Evolutionary conservation across 2,888 invertebrate species (phyloP), one percentile per base, ranked within the genome.

Genomic region (Cheilosia impressa): DNA sequence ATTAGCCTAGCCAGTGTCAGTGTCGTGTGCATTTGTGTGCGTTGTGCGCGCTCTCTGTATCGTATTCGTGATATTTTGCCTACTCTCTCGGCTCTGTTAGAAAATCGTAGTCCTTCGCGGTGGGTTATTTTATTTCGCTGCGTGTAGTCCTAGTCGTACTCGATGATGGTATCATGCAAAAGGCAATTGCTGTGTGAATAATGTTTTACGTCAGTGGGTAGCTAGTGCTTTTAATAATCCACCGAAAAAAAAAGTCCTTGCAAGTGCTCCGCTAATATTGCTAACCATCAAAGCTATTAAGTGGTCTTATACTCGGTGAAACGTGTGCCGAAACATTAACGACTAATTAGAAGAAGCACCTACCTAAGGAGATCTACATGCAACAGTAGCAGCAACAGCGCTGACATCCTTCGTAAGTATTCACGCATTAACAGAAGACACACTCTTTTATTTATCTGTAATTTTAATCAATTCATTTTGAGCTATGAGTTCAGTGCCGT

Each of bases 131-230:
- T 79, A 84, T 75, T 79, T 60, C 66, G 69, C 22, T 69, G 60
- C 57, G 63, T 68, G 57, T 50, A 83, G 69, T 38, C 13, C 38
- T 13, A 38, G 38, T 4, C 38, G 13, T 58, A 78, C 73, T 75
- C 71, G 71, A 76, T 71, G 80, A 76, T 75, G 83, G 75, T 84
- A 79, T 77, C 82, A 63, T 55, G 53, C 75, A 19, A 79, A 71
- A 78, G 63, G 34, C 52, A 68, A 45, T 72, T 43, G 62, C 77
- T 62, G 55, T 79, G 63, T 69, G 41, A 78, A 72, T 77, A 55
- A 66, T 52, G 34, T 47, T 34, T 47, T 50, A n/a, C 55, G 15
- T 55, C 72, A 52, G 41, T 17, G 19, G 45, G 43, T 68, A 34
- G 27, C 27, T 27, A 7, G 69, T 71, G 72, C 43, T n/a, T 50